Conservation (phyloP, 2,113 vertebrate genomes). For the Kryptolebias marmoratus region DNA sequence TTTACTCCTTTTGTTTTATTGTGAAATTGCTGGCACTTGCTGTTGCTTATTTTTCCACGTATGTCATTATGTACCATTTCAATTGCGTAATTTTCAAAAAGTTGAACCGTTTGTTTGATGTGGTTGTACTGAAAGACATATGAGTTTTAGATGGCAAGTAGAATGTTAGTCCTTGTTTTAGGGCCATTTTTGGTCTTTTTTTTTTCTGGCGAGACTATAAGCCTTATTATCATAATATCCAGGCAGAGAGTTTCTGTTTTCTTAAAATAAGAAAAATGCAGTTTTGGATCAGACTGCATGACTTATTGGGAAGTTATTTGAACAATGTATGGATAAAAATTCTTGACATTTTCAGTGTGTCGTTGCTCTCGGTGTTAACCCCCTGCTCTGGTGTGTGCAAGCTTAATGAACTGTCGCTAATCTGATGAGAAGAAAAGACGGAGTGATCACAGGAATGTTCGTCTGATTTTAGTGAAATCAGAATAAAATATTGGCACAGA, state of each 20-base stretch:
- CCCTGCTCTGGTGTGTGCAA: neutral
- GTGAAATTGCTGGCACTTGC: neutral
- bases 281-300: neutral
- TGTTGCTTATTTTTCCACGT: neutral
- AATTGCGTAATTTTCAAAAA: neutral
- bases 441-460: neutral
- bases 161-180: neutral
- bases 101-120: neutral
- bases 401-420: neutral
- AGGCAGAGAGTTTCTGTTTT: constrained; percentile 12
- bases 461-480: neutral
- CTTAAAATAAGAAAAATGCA: neutral
- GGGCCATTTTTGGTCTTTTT: constrained; percentile 17
- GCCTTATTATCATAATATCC: neutral
- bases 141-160: neutral
- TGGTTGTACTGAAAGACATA: neutral
- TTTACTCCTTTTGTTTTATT: neutral
- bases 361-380: neutral
- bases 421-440: neutral
- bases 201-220: neutral
- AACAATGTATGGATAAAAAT: constrained; percentile 7
- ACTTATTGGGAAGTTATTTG: constrained; percentile 9
- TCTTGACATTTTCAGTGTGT: neutral
- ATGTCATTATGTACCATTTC: too few relatives aligned
- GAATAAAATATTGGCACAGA: neutral